phyloP scores from a whole-genome alignment of 1,140 invertebrate species.

The Megalopta genalis region DNA sequence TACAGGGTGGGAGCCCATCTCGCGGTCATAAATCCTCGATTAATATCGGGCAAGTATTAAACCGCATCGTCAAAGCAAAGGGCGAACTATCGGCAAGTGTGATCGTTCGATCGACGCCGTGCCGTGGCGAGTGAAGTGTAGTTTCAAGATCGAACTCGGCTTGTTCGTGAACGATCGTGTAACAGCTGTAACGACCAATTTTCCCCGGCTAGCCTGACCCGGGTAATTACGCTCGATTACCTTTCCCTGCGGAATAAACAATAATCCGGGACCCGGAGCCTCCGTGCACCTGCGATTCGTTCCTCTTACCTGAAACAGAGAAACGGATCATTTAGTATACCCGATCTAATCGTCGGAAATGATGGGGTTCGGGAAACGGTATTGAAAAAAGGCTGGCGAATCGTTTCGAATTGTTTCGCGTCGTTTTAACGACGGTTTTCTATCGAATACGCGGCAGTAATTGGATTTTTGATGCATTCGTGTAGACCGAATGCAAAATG shows the following conservation, averaged over 20 bases:
- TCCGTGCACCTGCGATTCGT: background rate
- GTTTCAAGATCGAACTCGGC: constrained; percentile 27
- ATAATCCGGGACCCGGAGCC: constrained; percentile 35
- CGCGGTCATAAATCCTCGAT: constrained; percentile 21
- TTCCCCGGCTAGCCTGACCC: constrained; percentile 39
- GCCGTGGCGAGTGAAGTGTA: too few species aligned
- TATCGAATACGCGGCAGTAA: too few species aligned
- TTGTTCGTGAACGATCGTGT: constrained; percentile 13
- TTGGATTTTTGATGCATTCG: too few species aligned
- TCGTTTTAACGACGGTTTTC: too few species aligned
- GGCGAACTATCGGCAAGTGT: constrained; percentile 23
- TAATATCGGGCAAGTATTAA: constrained; percentile 24
- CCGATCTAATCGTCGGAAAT: too few species aligned
- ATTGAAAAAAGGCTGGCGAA: background rate
- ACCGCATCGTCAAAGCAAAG: constrained; percentile 29
- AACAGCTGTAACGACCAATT: constrained; percentile 53
- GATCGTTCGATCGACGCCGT: constrained; percentile 4
- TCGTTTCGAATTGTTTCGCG: too few species aligned
- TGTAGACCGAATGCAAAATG: too few species aligned
- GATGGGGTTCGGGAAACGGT: background rate
- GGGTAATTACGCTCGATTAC: constrained; percentile 61
- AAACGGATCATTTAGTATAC: constrained; percentile 40
- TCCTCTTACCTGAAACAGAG: constrained; percentile 61
- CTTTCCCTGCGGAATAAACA: constrained; percentile 56
- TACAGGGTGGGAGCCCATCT: background rate